These are phyloP conservation scores for Urosaurus nigricauda DNA, from an alignment of 2,797 vertebrate species.

Conservation along the genomic window DNA sequence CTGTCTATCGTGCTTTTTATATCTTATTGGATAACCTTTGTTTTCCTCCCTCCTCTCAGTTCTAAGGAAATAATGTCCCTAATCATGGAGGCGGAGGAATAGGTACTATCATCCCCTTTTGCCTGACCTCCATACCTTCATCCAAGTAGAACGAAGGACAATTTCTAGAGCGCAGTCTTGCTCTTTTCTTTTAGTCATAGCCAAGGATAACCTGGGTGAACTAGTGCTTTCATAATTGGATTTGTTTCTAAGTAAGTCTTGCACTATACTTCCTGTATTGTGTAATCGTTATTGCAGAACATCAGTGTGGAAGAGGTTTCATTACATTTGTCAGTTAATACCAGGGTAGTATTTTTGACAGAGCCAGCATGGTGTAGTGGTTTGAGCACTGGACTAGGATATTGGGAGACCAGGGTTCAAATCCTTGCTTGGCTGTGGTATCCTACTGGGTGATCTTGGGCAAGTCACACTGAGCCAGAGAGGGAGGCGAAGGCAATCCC, in stretches of 20 bases:
- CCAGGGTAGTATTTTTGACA: neutral
- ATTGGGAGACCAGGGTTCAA: too few species aligned
- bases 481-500: too few species aligned
- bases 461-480: too few species aligned
- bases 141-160: neutral
- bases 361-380: too few species aligned
- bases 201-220: neutral
- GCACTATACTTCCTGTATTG: slow-evolving; percentile 1
- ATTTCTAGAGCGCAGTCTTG: too few species aligned
- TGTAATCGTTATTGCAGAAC: neutral
- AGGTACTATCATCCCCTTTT: neutral
- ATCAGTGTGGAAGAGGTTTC: neutral
- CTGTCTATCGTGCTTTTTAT: neutral
- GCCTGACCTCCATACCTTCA: neutral
- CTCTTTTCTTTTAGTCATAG: too few species aligned
- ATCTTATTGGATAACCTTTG: neutral
- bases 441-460: too few species aligned
- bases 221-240: neutral
- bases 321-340: neutral
- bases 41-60: neutral
- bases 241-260: neutral
- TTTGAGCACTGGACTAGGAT: too few species aligned
- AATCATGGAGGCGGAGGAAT: neutral
- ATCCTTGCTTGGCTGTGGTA: too few species aligned
- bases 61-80: neutral